Percentiles rank a stretch among this genome's conserved stretches.
Conservation (phyloP, 2,888 invertebrate species). For the Sphinx pinastri region DNA sequence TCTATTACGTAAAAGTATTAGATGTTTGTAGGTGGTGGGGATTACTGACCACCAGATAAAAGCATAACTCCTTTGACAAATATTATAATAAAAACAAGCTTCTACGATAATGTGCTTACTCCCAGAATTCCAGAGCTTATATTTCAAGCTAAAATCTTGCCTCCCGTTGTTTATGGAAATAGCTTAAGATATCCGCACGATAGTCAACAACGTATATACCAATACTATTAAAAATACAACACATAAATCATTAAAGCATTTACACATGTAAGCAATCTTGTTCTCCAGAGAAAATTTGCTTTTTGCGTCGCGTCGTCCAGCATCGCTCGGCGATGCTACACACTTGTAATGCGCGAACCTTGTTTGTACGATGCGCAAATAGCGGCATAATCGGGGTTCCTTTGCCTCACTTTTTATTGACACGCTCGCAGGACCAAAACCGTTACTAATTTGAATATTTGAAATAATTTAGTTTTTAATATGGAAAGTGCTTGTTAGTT, state of each 20-base stretch:
- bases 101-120: too few relatives aligned
- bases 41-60: too few relatives aligned
- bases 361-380: conserved; percentile 14
- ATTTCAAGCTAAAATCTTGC: too few relatives aligned
- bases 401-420: background rate
- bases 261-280: conserved; percentile 1
- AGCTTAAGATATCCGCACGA: too few relatives aligned
- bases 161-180: too few relatives aligned
- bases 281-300: background rate
- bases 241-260: background rate
- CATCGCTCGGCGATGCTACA: background rate
- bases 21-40: background rate
- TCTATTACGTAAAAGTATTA: too few relatives aligned
- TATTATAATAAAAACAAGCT: too few relatives aligned
- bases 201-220: too few relatives aligned
- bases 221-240: background rate
- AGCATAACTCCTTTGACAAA: too few relatives aligned
- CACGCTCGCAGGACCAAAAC: background rate
- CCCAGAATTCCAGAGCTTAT: too few relatives aligned
- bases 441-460: background rate
- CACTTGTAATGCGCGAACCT: background rate
- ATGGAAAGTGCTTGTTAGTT: background rate
- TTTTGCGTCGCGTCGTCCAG: background rate
- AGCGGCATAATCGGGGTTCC: background rate
- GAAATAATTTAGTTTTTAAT: too few relatives aligned